These are phyloP conservation scores for Venustaconcha ellipsiformis DNA, from an alignment of 1,140 invertebrate species.

Conservation along the genomic window DNA sequence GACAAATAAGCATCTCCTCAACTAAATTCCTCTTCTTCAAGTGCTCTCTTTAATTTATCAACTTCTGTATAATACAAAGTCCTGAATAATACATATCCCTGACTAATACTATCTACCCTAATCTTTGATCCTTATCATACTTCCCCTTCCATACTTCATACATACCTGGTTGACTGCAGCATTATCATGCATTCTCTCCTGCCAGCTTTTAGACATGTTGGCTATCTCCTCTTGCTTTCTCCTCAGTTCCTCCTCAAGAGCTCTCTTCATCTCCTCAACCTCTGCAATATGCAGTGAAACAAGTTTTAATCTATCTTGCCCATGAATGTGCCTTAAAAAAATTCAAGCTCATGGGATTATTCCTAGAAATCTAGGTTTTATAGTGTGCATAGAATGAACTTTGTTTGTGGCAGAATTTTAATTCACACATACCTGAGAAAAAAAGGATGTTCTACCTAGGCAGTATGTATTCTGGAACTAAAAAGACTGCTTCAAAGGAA, in stretches of 20 bases:
- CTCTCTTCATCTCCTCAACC: slow-evolving; percentile 70
- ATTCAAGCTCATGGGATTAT: neutral
- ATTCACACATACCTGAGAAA: too few species aligned
- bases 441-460: too few species aligned
- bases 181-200: slow-evolving; percentile 70
- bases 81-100: neutral
- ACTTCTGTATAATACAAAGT: neutral
- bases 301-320: neutral
- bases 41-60: neutral
- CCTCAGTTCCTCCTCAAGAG: slow-evolving; percentile 69
- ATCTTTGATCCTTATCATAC: neutral
- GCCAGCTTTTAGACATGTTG: slow-evolving; percentile 73
- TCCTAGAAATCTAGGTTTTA: too few species aligned
- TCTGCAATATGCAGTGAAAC: slow-evolving; percentile 38
- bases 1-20: too few species aligned
- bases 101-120: neutral
- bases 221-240: slow-evolving; percentile 74
- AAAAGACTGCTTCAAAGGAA: too few species aligned
- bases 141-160: neutral
- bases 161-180: slow-evolving; percentile 57
- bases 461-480: too few species aligned
- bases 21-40: too few species aligned
- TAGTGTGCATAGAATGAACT: neutral
- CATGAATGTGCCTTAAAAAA: neutral
- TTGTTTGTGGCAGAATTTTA: too few species aligned